Conservation (phyloP, 2,113 vertebrate genomes). For the Apus apus region DNA sequence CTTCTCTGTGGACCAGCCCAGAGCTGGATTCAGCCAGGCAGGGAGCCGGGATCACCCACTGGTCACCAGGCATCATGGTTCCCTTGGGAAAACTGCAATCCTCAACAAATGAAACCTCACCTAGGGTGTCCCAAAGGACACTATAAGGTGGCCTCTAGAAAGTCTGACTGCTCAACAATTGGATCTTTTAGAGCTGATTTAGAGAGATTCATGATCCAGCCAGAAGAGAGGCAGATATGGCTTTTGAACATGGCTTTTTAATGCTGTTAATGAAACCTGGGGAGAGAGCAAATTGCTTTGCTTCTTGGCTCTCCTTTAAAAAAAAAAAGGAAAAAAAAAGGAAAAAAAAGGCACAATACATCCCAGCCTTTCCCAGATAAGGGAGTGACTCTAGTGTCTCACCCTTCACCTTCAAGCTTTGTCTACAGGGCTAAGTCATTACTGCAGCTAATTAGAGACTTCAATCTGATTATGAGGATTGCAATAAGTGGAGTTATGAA, state of each 20-base stretch:
- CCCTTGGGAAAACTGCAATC: fast-evolving
- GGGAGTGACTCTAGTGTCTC: not conserved
- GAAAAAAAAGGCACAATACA: not conserved
- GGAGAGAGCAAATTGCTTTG: not conserved
- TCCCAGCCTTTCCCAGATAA: not conserved
- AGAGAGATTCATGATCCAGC: not conserved
- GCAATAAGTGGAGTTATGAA: conserved; percentile 52
- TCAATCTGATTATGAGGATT: conserved; percentile 59
- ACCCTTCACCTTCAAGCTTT: conserved; percentile 33
- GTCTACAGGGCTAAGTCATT: conserved; percentile 34
- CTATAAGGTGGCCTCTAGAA: not conserved
- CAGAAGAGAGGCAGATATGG: not conserved
- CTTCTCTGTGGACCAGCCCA: not conserved
- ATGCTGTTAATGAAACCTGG: not conserved
- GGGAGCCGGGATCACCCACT: not conserved
- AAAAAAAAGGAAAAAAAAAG: not conserved
- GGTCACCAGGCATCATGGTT: fast-evolving
- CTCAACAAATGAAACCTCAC: not conserved
- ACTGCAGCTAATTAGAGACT: conserved; percentile 52
- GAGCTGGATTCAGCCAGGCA: not conserved
- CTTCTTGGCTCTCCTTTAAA: not conserved
- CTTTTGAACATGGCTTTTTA: conserved; percentile 3
- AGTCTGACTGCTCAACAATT: not conserved
- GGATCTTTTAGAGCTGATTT: not conserved
- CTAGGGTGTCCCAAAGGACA: not conserved